These are phyloP conservation scores for Cololabis saira DNA, from an alignment of 2,113 vertebrate genomes.

Conservation along the genomic window DNA sequence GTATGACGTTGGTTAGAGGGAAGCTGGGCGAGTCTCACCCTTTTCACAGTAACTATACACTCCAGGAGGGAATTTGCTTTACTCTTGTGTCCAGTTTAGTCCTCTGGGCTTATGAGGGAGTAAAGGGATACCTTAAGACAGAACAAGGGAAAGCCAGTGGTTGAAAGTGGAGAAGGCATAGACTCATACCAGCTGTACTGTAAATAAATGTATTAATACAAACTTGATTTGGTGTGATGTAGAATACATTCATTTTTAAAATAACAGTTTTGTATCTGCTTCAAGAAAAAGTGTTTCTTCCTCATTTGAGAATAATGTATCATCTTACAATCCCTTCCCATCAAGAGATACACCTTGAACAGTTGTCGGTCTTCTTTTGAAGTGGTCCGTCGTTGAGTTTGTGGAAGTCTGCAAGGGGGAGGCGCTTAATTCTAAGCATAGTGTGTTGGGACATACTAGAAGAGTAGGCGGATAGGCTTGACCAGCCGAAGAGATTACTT, in stretches of 20 bases:
- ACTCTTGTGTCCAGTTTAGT: conserved; percentile 65
- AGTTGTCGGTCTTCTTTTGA: conserved; percentile 30
- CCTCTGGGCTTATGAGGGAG: conserved; percentile 28
- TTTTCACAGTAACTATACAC: conserved; percentile 69
- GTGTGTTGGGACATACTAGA: conserved; percentile 15
- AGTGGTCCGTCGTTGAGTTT: conserved; percentile 32
- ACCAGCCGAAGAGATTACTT: conserved; percentile 14
- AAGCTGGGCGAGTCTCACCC: conserved; percentile 40
- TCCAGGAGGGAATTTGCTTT: conserved; percentile 54
- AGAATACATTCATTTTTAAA: background rate
- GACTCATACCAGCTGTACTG: background rate
- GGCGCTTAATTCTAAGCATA: conserved; percentile 30
- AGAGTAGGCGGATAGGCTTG: conserved; percentile 21
- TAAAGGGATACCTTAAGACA: conserved; percentile 24
- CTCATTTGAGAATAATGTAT: background rate
- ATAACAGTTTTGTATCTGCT: background rate
- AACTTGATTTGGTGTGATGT: background rate
- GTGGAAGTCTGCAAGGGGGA: conserved; percentile 28
- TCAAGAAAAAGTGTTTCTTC: no score
- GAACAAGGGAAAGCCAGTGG: conserved; percentile 15
- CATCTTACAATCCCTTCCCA: background rate
- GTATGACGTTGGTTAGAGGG: conserved; percentile 36
- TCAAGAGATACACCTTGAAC: conserved; percentile 13
- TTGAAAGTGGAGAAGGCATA: background rate
- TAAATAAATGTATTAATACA: background rate